A percentile compares a stretch with the other conserved stretches of the same genome.
phyloP scores from a whole-genome alignment of 2,797 vertebrate genomes.

The Luscinia megarhynchos region DNA sequence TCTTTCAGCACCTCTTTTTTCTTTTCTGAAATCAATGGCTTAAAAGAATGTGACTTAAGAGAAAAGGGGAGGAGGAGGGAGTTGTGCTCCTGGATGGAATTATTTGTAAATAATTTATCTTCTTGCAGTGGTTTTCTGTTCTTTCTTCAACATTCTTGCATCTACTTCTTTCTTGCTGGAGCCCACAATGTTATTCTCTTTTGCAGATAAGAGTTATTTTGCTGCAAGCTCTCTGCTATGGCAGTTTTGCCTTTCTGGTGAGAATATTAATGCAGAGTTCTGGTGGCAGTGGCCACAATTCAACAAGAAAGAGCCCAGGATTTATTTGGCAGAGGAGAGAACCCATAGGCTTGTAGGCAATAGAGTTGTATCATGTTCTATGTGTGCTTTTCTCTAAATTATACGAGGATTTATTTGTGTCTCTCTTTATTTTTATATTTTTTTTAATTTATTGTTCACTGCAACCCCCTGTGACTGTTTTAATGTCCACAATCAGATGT shows the following conservation, averaged over 20 bases:
- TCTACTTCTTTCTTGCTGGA: neutral
- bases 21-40: neutral
- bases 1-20: constrained; percentile 32
- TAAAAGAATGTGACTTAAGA: neutral
- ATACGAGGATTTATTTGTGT: neutral
- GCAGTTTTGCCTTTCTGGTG: neutral
- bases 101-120: constrained; percentile 47
- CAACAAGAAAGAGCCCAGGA: neutral
- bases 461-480: neutral
- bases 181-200: neutral
- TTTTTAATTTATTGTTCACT: neutral
- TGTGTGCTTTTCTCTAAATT: neutral
- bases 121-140: neutral
- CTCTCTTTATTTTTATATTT: neutral
- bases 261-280: constrained; percentile 1
- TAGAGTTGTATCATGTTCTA: neutral
- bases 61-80: neutral
- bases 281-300: neutral
- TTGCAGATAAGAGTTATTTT: neutral
- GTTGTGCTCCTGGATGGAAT: neutral
- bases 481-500: neutral
- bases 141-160: neutral
- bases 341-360: neutral
- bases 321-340: neutral
- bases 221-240: neutral